Evolutionary conservation across 2,888 invertebrate species (phyloP), one percentile per base, ranked within the genome.

Genomic region (Cantharis rufa): DNA sequence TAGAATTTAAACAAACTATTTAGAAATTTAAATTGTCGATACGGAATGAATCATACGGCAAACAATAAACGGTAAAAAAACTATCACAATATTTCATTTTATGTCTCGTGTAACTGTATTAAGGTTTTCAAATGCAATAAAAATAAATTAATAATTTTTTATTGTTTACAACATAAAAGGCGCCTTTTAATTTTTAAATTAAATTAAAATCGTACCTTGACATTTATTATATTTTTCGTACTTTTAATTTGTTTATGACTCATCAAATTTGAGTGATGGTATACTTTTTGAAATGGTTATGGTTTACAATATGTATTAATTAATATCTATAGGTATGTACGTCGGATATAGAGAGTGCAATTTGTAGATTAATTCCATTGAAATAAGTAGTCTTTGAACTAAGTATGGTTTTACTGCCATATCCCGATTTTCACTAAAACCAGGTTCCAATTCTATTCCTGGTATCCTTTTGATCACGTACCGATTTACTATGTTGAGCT

Each of bases 391-490:
- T 24, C 21, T 66, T 66, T 2, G 64, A 64, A 21, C 64, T 64
- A 64, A 64, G 18, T 64, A 66, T 66, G 64, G 24, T 66, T 66
- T 66, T 66, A 66, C 24, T 24, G 18, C 9, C 2, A 66, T 66
- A 66, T 21, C 9, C 21, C 21, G 18, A 21, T 66, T 62, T 72
- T 70, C 69, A 71, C 74, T 74, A 74, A 77, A 74, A 70, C 74
- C 74, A 32, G 74, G 73, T 76, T 76, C 68, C 73, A 76, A 70
- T 76, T 73, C 73, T 73, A 70, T 73, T 74, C 71, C 74, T 69
- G 71, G 71, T 77, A 77, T 71, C 71, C 77, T 74, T 77, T 77
- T 77, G 77, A 77, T 77, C 77, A 77, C 74, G 69, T 74, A 77
- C 62, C 69, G 74, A 77, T 77, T 77, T 70, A 48, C 48, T 48